Evolutionary conservation across 2,888 invertebrate species (phyloP), one percentile per base, ranked within the genome.

Genomic region (Eledone cirrhosa): DNA sequence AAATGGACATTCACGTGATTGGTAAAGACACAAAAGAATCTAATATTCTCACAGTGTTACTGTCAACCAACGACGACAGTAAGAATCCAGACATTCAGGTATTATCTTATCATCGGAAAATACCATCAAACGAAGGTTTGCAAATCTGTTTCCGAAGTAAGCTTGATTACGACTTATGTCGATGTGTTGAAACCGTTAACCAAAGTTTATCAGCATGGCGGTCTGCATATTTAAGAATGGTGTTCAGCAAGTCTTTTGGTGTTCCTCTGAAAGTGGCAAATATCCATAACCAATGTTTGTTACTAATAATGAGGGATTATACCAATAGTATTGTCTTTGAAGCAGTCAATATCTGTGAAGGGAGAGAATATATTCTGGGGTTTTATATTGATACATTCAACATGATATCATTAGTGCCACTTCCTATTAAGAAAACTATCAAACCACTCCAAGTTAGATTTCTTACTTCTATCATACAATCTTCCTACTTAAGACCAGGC

Each of bases 231-330:
- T 48, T 76, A 3, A 48, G 48, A 47, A 48, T 48, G 27, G 29
- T 48, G 29, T 76, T 76, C 76, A 76, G 76, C 48, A 47, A 48
- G 47, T 47, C 76, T 47, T 76, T 76, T n/a, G 76, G 76, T 29
- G 48, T 76, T 48, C 41, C 76, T 3, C 27, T 48, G 13, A 48
- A 76, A 24, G 48, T 76, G 27, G 48, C 48, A 2, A 48, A 48
- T 27, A 48, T 76, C 22, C 41, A 76, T 48, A 48, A 47, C 27
- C 48, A 76, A 48, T 76, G 76, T 29, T 24, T 76, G 16, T 29
- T 76, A 22, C 76, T 76, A 24, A 29, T 76, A 27, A 48, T 48
- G 76, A 76, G 76, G 27, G 48, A 76, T 24, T 76, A 76, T 22
- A 48, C 47, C 16, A 76, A 76, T 13, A 76, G 76, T 48, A 48